Evolutionary conservation across 2,113 vertebrate species (phyloP), one percentile per base, ranked within the genome.

Genomic region (Cnemophilus loriae): DNA sequence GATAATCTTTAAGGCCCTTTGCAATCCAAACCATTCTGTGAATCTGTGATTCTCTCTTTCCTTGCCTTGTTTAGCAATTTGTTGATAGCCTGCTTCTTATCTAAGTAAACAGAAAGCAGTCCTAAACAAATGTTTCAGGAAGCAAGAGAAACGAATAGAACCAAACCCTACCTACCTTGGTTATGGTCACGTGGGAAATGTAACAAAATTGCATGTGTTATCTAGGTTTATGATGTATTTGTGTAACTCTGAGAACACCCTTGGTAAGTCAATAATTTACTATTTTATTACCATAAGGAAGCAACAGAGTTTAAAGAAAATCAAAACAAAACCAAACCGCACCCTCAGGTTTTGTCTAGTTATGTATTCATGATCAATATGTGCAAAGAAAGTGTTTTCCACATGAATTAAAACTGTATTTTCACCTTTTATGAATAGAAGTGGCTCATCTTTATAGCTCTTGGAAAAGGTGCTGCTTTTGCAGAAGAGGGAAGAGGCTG

Each of bases 231-330:
- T 80, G 59, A 27, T 67, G 24, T 84, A n/a, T 84, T 95, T 89
- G 39, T 89, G 55, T 88, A 86, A 63, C 46, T 75, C 41, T 67
- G 77, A 85, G n/a, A 86, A 78, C 59, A 85, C 67, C 55, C 33
- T 77, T 87, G 28, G 16, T 46, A 70, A 88, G 87, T 95, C 67
- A 96, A 77, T 77, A 65, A 94, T 91, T 94, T 80, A 77, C 87
- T 61, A 8, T 57, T 79, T 89, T 82, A 93, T 90, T 85, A 42
- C 47, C n/a, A 44, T 50, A 22, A 83, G 55, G 92, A 94, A 95
- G 59, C 46, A 59, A 56, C 24, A 41, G 42, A 15, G 10, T 61
- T 87, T 65, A 37, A 80, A 56, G 17, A 50, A 63, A 68, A 49
- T 27, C 14, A 55, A 83, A 88, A 49, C 57, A 35, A 84, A 90